Evolutionary conservation across 1,140 invertebrate genomes (phyloP).

Genomic region (Orius insidiosus): DNA sequence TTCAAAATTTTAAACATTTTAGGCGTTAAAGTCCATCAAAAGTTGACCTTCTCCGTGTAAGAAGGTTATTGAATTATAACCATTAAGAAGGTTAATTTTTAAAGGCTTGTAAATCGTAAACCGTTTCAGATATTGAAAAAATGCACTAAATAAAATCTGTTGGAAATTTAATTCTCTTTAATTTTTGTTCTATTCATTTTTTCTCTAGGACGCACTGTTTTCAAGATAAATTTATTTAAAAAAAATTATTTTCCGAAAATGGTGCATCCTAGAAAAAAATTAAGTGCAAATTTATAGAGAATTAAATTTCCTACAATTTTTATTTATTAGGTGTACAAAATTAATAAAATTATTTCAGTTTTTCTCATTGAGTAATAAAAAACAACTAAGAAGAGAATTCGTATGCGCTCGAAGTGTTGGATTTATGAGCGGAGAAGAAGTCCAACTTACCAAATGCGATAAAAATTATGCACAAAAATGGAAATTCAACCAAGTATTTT

Average conservation of each 20-base stretch:
- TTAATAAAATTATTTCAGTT: slow-evolving; percentile 34
- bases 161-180: too few species aligned
- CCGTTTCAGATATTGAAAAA: too few species aligned
- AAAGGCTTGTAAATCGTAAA: too few species aligned
- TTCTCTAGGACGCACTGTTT: background rate
- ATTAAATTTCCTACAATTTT: too few species aligned
- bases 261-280: background rate
- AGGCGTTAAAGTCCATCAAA: too few species aligned
- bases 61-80: too few species aligned
- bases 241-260: background rate
- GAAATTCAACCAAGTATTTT: slow-evolving; percentile 19
- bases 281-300: too few species aligned
- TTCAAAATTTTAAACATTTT: too few species aligned
- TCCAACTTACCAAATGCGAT: background rate
- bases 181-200: too few species aligned
- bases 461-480: slow-evolving; percentile 22
- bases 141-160: too few species aligned
- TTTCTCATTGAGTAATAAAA: slow-evolving; percentile 49
- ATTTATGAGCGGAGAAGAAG: slow-evolving; percentile 15
- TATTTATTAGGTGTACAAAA: background rate
- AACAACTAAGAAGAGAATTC: slow-evolving; percentile 58
- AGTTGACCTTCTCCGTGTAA: too few species aligned
- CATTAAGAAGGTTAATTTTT: too few species aligned
- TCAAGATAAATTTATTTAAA: background rate
- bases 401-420: slow-evolving; percentile 40